Evolutionary conservation across 2,113 vertebrate genomes (phyloP).

Genomic region (Rhinoderma darwinii): DNA sequence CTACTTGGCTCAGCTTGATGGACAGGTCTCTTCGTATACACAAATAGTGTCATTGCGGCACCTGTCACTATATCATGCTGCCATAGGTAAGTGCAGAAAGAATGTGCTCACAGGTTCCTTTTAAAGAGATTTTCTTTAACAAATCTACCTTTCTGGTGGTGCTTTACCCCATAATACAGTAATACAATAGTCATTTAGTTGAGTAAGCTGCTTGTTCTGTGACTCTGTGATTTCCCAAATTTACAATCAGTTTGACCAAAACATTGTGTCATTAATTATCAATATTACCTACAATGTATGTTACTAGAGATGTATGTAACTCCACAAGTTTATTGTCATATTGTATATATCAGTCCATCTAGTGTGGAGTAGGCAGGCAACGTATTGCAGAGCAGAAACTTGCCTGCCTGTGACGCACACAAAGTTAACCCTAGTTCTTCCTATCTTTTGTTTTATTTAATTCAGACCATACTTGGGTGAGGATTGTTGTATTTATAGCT

Average conservation of each 20-base stretch:
- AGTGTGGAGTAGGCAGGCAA: background rate
- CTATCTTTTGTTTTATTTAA: background rate
- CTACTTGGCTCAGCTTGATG: too few relatives aligned
- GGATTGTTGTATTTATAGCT: constrained; percentile 4
- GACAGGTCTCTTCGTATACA: too few relatives aligned
- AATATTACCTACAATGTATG: background rate
- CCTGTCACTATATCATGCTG: too few relatives aligned
- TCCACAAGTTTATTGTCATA: background rate
- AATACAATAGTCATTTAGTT: background rate
- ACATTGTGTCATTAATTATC: background rate
- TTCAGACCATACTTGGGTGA: background rate
- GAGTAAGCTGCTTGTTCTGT: constrained; percentile 21
- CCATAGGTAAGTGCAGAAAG: too few relatives aligned
- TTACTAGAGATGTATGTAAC: background rate
- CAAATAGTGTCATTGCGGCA: too few relatives aligned
- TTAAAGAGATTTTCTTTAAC: background rate
- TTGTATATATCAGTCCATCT: constrained; percentile 9
- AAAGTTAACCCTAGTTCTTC: background rate
- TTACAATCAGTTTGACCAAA: background rate
- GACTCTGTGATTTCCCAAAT: constrained; percentile 18
- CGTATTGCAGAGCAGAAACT: background rate
- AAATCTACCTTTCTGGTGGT: too few relatives aligned
- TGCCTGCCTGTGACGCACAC: too few relatives aligned
- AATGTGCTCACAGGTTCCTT: too few relatives aligned
- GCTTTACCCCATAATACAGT: background rate